A percentile compares a stretch with the other conserved stretches of the same genome.
Evolutionary conservation across 2,797 vertebrate species (phyloP).

Genomic region (Pantherophis vulpinus): DNA sequence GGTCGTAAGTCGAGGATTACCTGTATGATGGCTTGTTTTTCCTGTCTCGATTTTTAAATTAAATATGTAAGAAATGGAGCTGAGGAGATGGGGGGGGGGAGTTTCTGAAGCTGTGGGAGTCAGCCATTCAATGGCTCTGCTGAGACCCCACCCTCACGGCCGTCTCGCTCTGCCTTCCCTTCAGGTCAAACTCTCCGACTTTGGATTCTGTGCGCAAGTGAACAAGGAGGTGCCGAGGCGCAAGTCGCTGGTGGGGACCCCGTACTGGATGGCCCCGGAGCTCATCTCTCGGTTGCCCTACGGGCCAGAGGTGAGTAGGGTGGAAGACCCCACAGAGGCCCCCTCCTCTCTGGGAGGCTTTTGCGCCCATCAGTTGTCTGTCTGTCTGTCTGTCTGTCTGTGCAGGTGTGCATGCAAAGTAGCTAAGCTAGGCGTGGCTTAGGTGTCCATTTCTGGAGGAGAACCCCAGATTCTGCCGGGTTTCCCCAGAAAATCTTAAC

Average conservation of each 20-base stretch:
- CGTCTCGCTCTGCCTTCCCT: not conserved
- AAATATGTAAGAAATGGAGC: too few species aligned
- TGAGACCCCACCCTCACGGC: not conserved
- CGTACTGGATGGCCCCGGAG: constrained; percentile 97
- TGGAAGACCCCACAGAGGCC: not conserved
- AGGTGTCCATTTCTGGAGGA: not conserved
- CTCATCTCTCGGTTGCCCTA: constrained; percentile 95
- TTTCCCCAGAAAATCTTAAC: not conserved
- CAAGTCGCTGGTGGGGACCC: constrained; percentile 93
- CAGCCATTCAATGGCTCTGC: too few species aligned
- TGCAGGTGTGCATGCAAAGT: too few species aligned
- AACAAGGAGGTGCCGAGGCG: constrained; percentile 93
- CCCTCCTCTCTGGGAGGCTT: not conserved
- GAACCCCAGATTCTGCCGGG: not conserved
- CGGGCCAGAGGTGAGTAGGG: constrained; percentile 82
- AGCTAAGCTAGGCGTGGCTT: not conserved
- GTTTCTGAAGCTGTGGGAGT: not conserved
- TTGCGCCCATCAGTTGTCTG: too few species aligned
- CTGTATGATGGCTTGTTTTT: too few species aligned
- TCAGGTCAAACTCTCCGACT: constrained; percentile 95
- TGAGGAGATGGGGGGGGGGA: not conserved
- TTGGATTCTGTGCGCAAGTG: constrained; percentile 95
- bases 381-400: too few species aligned
- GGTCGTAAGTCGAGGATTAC: too few species aligned
- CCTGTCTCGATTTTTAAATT: not conserved